Evolutionary conservation across 2,888 invertebrate genomes (phyloP).

Genomic region (Punctoribates punctum): DNA sequence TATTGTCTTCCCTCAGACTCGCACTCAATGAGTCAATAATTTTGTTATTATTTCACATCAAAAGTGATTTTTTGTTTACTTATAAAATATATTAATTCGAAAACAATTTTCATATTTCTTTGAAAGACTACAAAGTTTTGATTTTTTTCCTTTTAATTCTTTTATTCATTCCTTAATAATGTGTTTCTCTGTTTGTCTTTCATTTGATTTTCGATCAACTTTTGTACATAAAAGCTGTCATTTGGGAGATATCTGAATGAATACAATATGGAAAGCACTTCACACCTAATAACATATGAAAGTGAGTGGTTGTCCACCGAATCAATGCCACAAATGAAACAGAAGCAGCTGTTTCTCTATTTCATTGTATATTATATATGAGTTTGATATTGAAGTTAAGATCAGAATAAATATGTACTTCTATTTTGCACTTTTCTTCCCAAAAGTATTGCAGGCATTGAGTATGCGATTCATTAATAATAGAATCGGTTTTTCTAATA

Average conservation of each 20-base stretch:
- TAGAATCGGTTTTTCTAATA: not conserved
- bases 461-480: not conserved
- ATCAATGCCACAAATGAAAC: not conserved
- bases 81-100: not conserved
- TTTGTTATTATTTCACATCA: not conserved
- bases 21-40: not conserved
- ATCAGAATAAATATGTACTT: slow-evolving; percentile 7
- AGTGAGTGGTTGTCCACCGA: slow-evolving; percentile 19
- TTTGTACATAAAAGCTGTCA: slow-evolving; percentile 15
- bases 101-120: not conserved
- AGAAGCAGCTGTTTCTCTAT: slow-evolving; percentile 19
- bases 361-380: slow-evolving; percentile 10
- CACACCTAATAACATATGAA: slow-evolving; percentile 25
- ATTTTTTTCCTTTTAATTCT: not conserved
- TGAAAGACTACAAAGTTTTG: not conserved
- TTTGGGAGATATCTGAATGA: not conserved
- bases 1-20: not conserved
- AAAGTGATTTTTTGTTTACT: not conserved
- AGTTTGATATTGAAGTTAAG: slow-evolving; percentile 5
- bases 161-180: not conserved
- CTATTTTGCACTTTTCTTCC: not conserved
- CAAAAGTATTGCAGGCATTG: not conserved
- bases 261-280: slow-evolving; percentile 3
- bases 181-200: not conserved
- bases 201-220: not conserved